A percentile compares a stretch with the other conserved stretches of the same genome.
phyloP scores from a whole-genome alignment of 1,140 invertebrate genomes.

The Nasonia giraulti region DNA sequence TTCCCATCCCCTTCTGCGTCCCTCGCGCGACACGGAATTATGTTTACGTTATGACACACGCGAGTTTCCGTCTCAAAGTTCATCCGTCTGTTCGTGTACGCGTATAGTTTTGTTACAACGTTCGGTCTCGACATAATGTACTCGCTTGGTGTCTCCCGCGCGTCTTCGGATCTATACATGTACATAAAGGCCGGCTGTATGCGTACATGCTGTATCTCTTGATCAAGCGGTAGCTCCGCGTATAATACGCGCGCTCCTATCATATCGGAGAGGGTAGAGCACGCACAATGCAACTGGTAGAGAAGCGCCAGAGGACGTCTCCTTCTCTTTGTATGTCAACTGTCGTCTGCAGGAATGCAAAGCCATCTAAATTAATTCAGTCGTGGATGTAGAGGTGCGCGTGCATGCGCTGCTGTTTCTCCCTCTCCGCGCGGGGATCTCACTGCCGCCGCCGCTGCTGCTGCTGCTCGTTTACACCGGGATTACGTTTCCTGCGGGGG shows the following conservation, averaged over 20 bases:
- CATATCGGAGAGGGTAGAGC: neutral
- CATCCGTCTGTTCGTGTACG: too few relatives aligned
- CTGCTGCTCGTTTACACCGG: conserved; percentile 22
- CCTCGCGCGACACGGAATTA: neutral
- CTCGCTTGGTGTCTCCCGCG: too few relatives aligned
- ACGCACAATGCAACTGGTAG: conserved; percentile 32
- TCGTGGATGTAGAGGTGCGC: neutral
- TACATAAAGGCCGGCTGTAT: neutral
- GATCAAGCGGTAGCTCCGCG: neutral
- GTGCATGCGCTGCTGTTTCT: neutral
- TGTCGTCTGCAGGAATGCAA: conserved; percentile 41
- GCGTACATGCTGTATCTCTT: neutral
- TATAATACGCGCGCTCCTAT: neutral
- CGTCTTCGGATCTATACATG: neutral
- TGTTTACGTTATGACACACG: too few relatives aligned
- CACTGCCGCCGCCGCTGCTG: neutral
- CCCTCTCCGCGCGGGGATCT: neutral
- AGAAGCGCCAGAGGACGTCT: neutral
- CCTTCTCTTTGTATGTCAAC: conserved; percentile 44
- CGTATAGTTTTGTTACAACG: too few relatives aligned
- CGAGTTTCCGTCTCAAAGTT: too few relatives aligned
- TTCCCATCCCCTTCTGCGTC: neutral
- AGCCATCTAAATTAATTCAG: conserved; percentile 47
- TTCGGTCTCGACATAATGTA: too few relatives aligned
- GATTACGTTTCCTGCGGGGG: conserved; percentile 28